Percentiles rank a stretch among this genome's conserved stretches.
Evolutionary conservation across 1,140 invertebrate species (phyloP).

Genomic region (Cataglyphis hispanica): DNA sequence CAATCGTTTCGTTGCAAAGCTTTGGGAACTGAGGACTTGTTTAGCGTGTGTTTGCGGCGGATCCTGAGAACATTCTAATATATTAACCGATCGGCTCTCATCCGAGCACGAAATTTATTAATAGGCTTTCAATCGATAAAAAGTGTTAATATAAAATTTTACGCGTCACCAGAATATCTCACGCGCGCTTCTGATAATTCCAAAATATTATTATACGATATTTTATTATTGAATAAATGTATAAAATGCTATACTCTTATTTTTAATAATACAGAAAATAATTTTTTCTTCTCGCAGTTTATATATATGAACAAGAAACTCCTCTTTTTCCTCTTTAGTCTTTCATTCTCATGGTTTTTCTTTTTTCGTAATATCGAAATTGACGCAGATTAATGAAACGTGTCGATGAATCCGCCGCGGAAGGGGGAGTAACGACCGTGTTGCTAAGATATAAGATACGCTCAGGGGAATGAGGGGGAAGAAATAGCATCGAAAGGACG

Average conservation of each 20-base stretch:
- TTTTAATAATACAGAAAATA: neutral
- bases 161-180: neutral
- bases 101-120: no score
- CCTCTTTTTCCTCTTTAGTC: neutral
- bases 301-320: neutral
- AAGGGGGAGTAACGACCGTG: conserved; percentile 73
- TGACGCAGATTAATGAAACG: conserved; percentile 54
- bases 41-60: neutral
- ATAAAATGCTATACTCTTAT: neutral
- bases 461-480: conserved; percentile 49
- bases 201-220: neutral
- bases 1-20: conserved; percentile 8
- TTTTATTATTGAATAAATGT: neutral
- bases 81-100: neutral
- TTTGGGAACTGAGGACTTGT: neutral
- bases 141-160: conserved; percentile 9
- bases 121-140: no score
- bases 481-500: conserved; percentile 64
- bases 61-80: neutral
- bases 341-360: neutral
- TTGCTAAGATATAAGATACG: conserved; percentile 69
- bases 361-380: conserved; percentile 67
- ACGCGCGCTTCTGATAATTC: neutral
- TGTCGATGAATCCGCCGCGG: conserved; percentile 24
- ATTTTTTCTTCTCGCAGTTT: neutral